Evolutionary conservation across 2,113 vertebrate genomes (phyloP).

Genomic region (Turnix velox): DNA sequence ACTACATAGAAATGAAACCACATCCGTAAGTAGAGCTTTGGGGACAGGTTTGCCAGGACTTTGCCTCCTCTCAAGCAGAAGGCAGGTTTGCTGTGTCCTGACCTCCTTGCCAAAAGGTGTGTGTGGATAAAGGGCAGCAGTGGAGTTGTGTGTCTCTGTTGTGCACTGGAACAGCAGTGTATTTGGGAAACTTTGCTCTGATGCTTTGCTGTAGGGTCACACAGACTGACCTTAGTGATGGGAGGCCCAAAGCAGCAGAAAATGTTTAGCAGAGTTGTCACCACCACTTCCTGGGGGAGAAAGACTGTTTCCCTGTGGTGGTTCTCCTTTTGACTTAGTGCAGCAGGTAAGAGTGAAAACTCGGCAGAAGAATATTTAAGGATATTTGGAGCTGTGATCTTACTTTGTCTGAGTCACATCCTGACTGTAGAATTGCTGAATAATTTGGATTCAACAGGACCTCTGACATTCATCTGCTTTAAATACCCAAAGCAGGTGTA

Average conservation of each 20-base stretch:
- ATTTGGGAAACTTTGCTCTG: not conserved
- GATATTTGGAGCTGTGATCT: not conserved
- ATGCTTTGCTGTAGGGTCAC: not conserved
- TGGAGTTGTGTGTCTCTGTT: not conserved
- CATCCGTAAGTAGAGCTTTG: constrained; percentile 87
- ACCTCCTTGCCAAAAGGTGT: not conserved
- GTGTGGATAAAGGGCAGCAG: not conserved
- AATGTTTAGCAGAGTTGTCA: not conserved
- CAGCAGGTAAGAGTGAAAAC: not conserved
- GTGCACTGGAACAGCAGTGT: not conserved
- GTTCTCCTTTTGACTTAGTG: not conserved
- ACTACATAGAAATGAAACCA: constrained; percentile 98
- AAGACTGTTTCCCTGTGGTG: not conserved
- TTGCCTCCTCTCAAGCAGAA: not conserved
- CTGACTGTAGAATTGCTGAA: not conserved
- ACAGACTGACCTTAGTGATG: not conserved
- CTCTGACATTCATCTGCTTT: not conserved
- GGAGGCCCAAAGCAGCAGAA: not conserved
- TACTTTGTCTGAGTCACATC: not conserved
- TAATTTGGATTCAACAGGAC: not conserved
- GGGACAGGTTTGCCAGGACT: not conserved
- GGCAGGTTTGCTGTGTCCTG: not conserved
- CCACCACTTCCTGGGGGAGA: not conserved
- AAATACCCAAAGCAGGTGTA: not conserved
- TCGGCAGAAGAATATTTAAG: not conserved